These are phyloP conservation scores for Alviniconcha strummeri DNA, from an alignment of 2,888 invertebrate species.

Conservation along the genomic window DNA sequence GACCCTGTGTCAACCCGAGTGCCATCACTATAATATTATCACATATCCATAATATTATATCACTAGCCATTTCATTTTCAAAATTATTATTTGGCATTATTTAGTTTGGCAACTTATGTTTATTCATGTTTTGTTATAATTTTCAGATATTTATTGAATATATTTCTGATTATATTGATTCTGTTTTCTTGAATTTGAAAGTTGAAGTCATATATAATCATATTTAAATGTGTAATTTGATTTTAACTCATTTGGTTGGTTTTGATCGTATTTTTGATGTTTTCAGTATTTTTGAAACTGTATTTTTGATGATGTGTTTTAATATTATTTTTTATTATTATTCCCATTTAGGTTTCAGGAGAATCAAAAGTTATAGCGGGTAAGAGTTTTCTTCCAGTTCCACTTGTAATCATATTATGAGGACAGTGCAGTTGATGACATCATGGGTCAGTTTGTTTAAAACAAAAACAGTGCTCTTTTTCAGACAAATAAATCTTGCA, in stretches of 20 bases:
- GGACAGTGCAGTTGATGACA: conserved; percentile 12
- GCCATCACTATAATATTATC: no score
- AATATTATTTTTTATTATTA: conserved; percentile 31
- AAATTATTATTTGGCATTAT: neutral
- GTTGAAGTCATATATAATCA: neutral
- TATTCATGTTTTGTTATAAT: neutral
- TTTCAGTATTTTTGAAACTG: no score
- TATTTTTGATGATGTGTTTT: conserved; percentile 22
- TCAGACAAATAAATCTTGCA: no score
- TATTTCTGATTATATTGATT: conserved; percentile 7
- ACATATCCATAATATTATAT: no score
- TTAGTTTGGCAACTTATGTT: neutral
- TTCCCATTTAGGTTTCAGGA: conserved; percentile 53
- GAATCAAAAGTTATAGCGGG: conserved; percentile 54
- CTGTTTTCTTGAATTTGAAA: neutral
- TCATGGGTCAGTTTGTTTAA: conserved; percentile 5
- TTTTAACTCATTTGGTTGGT: neutral
- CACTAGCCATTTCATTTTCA: no score
- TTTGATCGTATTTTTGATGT: conserved; percentile 17
- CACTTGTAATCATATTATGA: conserved; percentile 6
- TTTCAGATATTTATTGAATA: neutral
- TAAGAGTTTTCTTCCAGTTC: conserved; percentile 39
- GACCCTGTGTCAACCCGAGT: no score
- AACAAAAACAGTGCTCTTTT: no score
- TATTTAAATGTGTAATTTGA: conserved; percentile 2